A percentile compares a stretch with the other conserved stretches of the same genome.
These are phyloP conservation scores for Nomada lathburiana DNA, from an alignment of 2,888 invertebrate species.

Conservation along the genomic window DNA sequence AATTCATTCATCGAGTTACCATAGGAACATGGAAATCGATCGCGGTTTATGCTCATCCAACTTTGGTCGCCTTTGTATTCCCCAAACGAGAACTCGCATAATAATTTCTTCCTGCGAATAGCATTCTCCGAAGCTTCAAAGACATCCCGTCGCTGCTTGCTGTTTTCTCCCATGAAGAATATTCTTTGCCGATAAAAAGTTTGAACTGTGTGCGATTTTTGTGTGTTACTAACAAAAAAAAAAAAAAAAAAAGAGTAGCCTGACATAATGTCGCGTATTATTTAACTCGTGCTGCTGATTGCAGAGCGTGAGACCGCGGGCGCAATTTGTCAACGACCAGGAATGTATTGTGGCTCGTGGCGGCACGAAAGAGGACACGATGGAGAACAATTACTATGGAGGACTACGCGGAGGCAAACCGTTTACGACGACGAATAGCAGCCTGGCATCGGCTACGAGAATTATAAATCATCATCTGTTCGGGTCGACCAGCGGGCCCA, in stretches of 20 bases:
- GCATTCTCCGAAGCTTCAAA: background rate
- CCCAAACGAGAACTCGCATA: background rate
- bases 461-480: constrained; percentile 91
- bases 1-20: background rate
- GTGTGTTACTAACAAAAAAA: background rate
- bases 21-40: background rate
- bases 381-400: constrained; percentile 82
- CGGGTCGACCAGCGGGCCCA: constrained; percentile 86
- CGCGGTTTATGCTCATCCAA: background rate
- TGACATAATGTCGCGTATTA: constrained; percentile 43
- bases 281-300: constrained; percentile 61
- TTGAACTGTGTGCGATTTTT: no score
- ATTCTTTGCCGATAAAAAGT: no score
- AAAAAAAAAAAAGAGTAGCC: background rate
- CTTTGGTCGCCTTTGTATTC: background rate
- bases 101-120: background rate
- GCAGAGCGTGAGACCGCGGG: constrained; percentile 78
- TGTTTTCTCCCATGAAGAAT: background rate
- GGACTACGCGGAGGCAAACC: constrained; percentile 84
- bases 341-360: constrained; percentile 71
- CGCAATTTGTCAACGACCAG: constrained; percentile 77
- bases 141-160: background rate
- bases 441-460: constrained; percentile 89
- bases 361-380: constrained; percentile 66
- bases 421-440: constrained; percentile 87